Percentiles rank a stretch among this genome's conserved stretches.
These are phyloP conservation scores for Ips typographus DNA, from an alignment of 1,140 invertebrate genomes.

Conservation along the genomic window DNA sequence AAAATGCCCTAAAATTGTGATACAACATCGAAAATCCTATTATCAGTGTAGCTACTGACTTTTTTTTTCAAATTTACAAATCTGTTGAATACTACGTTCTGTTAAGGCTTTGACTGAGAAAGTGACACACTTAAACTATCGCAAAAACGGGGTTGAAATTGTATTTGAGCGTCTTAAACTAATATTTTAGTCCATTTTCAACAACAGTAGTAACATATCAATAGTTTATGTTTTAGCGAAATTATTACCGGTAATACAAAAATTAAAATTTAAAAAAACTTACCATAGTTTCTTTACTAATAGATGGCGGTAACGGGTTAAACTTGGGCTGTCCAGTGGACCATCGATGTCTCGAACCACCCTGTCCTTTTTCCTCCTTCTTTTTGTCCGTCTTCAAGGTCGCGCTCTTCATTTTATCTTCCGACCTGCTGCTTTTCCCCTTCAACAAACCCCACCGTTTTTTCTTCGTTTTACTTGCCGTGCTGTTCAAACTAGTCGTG, in stretches of 20 bases:
- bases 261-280: slow-evolving; percentile 37
- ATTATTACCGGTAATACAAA: not conserved
- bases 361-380: slow-evolving; percentile 53
- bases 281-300: slow-evolving; percentile 76
- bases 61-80: too few relatives aligned
- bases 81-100: too few relatives aligned
- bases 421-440: slow-evolving; percentile 57
- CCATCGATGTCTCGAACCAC: slow-evolving; percentile 61
- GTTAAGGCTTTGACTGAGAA: too few relatives aligned
- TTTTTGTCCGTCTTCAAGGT: slow-evolving; percentile 63
- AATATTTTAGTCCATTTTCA: too few relatives aligned
- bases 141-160: too few relatives aligned
- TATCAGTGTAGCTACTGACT: too few relatives aligned
- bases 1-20: too few relatives aligned
- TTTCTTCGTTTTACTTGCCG: slow-evolving; percentile 60
- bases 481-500: slow-evolving; percentile 35
- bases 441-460: slow-evolving; percentile 63
- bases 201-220: too few relatives aligned
- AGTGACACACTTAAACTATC: too few relatives aligned
- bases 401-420: slow-evolving; percentile 61
- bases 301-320: slow-evolving; percentile 68
- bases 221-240: too few relatives aligned
- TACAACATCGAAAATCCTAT: too few relatives aligned
- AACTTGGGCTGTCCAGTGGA: slow-evolving; percentile 65
- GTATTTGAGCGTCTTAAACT: too few relatives aligned